Conservation (phyloP, 2,888 invertebrate genomes). For the Cantharis rufa region DNA sequence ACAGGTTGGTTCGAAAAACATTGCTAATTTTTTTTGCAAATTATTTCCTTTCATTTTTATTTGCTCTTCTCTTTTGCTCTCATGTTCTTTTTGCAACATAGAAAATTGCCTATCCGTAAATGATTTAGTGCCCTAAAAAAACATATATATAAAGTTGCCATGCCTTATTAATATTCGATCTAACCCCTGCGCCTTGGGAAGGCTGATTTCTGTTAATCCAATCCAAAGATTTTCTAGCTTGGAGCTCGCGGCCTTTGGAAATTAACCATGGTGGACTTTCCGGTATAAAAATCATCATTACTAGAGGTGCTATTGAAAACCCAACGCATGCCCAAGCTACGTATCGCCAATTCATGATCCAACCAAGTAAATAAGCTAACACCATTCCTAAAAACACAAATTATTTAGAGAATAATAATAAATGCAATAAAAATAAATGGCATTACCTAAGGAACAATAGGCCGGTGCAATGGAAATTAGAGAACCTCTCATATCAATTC, state of each 20-base stretch:
- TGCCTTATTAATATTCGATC: not conserved
- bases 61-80: conserved; percentile 52
- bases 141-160: conserved; percentile 8
- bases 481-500: conserved; percentile 63
- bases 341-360: conserved; percentile 58
- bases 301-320: conserved; percentile 57
- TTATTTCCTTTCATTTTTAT: conserved; percentile 49
- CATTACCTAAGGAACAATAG: conserved; percentile 60
- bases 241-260: conserved; percentile 58
- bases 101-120: conserved; percentile 58
- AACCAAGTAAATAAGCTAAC: conserved; percentile 60
- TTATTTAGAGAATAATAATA: not conserved
- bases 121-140: conserved; percentile 51
- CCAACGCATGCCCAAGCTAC: conserved; percentile 60
- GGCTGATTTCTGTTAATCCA: conserved; percentile 56
- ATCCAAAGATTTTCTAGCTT: conserved; percentile 58
- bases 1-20: conserved; percentile 61
- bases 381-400: conserved; percentile 57
- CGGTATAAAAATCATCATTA: conserved; percentile 58
- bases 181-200: conserved; percentile 51
- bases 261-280: conserved; percentile 65
- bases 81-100: conserved; percentile 59
- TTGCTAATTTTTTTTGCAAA: conserved; percentile 47
- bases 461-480: conserved; percentile 62
- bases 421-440: not conserved